Evolutionary conservation across 2,888 invertebrate genomes (phyloP), one percentile per base, ranked within the genome.

Genomic region (Syrista parreyssii): DNA sequence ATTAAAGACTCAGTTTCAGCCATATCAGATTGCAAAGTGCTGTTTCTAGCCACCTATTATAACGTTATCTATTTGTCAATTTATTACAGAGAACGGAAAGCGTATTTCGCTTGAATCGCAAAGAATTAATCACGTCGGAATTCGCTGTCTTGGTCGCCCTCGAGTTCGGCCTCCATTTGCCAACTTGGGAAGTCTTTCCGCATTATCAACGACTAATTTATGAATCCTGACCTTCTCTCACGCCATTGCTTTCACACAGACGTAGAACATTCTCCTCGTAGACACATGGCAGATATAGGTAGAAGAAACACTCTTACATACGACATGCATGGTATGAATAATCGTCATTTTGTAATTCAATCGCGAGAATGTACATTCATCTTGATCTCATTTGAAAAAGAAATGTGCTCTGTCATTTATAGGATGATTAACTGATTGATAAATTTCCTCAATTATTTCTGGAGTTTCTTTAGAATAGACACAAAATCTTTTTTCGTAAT

Each of bases 161-260:
- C 80, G 98, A 99, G 92, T 99, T 99, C 90, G 97, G 97, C 15
- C 93, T 99, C 78, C 98, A 98, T 92, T 94, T 98, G 83, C 97
- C 98, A 34, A 97, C 96, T 76, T 95, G 95, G 92, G 98, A 98
- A 92, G 95, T 99, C 83, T 95, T 96, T 92, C 98, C 98, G 15
- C 98, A 99, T 92, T 98, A 98, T 93, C 98, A 98, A 92, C 95
- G 98, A 78, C 94, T 99, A 84, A 93, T 98, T 82, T 98, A 98
- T 92, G 97, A 98, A 90, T 97, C 98, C 92, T 98, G 96, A 97
- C 94, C 89, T 85, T 84, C 82, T 78, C 77, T 79, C 72, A 78
- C 77, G 77, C 80, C 82, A 68, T 68, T 72, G 68, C 78, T 81
- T 78, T 79, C 78, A 55, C 78, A 77, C 71, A 82, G 82, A 73